Conservation (phyloP, 2,113 vertebrate genomes). For the Gymnobelideus leadbeateri region DNA sequence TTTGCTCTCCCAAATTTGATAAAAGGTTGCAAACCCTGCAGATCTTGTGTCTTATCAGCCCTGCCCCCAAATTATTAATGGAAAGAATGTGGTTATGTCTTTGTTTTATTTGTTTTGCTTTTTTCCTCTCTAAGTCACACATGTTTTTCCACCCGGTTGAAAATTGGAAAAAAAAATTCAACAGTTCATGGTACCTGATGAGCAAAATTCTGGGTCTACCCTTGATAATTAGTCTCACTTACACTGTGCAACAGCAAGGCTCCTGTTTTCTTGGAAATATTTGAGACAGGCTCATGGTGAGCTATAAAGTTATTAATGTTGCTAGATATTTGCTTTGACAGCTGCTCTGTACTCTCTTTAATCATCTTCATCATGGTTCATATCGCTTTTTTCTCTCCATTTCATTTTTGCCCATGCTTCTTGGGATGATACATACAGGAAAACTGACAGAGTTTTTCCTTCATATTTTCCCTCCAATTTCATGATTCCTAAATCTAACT, state of each 20-base stretch:
- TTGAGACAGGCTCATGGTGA: constrained; percentile 80
- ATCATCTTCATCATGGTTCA: constrained; percentile 84
- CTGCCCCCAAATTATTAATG: constrained; percentile 59
- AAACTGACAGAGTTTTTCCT: constrained; percentile 70
- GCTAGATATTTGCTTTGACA: constrained; percentile 87
- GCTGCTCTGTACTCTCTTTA: constrained; percentile 85
- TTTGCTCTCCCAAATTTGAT: constrained; percentile 65
- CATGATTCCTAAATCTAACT: constrained; percentile 42
- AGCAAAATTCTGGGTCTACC: constrained; percentile 63
- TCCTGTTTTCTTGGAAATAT: constrained; percentile 81
- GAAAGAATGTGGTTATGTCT: constrained; percentile 71
- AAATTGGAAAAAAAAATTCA: not conserved
- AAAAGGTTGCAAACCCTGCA: constrained; percentile 45
- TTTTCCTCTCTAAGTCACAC: constrained; percentile 20
- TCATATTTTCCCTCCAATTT: constrained; percentile 29
- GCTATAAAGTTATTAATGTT: constrained; percentile 87
- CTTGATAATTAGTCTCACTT: constrained; percentile 76
- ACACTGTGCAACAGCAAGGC: constrained; percentile 75
- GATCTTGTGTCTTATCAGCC: constrained; percentile 70
- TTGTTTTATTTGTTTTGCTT: constrained; percentile 69
- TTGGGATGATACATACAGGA: constrained; percentile 59
- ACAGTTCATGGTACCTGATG: constrained; percentile 39
- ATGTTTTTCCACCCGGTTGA: not conserved
- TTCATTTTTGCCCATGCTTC: constrained; percentile 79
- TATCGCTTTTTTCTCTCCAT: constrained; percentile 78